Evolutionary conservation across 2,797 vertebrate genomes (phyloP).

Genomic region (Oryzias sinensis): DNA sequence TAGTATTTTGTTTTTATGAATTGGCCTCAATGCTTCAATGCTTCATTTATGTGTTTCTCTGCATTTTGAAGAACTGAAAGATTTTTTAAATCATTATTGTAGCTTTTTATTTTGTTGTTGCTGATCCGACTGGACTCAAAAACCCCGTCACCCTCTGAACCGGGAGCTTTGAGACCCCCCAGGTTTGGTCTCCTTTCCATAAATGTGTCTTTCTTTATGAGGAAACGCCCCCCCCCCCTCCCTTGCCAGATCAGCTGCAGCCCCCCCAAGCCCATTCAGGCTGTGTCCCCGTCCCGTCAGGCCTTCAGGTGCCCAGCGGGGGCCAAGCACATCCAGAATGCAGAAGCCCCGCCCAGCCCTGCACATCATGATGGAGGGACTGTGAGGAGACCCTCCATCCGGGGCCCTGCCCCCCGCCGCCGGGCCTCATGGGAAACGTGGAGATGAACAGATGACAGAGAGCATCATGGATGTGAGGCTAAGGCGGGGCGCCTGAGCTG

Average conservation of each 20-base stretch:
- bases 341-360: conserved; percentile 22
- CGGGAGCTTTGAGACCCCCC: not conserved
- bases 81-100: no score
- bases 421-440: no score
- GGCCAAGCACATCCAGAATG: not conserved
- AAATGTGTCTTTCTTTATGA: conserved; percentile 10
- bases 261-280: not conserved
- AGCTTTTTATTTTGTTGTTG: no score
- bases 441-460: conserved; percentile 11
- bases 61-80: no score
- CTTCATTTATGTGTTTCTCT: no score
- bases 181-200: not conserved
- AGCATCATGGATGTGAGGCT: not conserved
- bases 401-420: no score
- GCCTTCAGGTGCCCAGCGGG: no score
- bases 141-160: not conserved
- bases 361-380: not conserved
- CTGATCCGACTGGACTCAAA: not conserved
- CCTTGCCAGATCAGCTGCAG: conserved; percentile 7
- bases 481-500: not conserved
- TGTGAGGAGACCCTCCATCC: no score
- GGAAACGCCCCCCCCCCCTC: conserved; percentile 24
- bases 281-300: not conserved
- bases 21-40: no score
- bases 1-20: no score